phyloP scores from a whole-genome alignment of 2,113 vertebrate species.

The Myiagra hebetior region DNA sequence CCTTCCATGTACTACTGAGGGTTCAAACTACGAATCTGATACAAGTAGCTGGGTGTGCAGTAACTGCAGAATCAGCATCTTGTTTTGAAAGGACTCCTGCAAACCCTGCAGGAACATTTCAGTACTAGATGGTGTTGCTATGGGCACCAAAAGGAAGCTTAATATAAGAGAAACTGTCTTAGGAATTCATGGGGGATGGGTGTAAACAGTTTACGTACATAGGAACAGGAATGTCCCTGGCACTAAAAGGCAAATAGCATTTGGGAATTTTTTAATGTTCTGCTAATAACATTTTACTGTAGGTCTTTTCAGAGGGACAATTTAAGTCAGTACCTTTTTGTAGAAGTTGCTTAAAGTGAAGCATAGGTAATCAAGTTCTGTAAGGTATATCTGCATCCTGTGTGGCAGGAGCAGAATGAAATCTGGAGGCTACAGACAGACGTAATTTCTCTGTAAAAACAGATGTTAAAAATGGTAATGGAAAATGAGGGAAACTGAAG shows the following conservation, averaged over 20 bases:
- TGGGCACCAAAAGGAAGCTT: constrained; percentile 65
- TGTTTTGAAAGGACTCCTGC: constrained; percentile 59
- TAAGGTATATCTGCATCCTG: not conserved
- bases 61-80: constrained; percentile 67
- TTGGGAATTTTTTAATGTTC: not conserved
- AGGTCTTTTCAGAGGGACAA: not conserved
- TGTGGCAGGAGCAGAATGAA: not conserved
- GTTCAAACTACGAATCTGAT: constrained; percentile 11
- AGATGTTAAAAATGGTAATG: not conserved
- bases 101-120: constrained; percentile 58
- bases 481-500: not conserved
- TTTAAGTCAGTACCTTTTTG: not conserved
- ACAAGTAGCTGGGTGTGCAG: constrained; percentile 34
- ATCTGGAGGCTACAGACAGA: not conserved
- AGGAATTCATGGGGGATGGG: constrained; percentile 53
- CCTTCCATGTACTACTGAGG: not conserved
- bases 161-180: constrained; percentile 30
- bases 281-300: not conserved
- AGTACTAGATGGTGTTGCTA: constrained; percentile 67
- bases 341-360: not conserved
- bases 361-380: not conserved
- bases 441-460: not conserved
- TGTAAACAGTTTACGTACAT: not conserved
- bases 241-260: not conserved
- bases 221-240: not conserved